A percentile compares a stretch with the other conserved stretches of the same genome.
Conservation (phyloP, 2,113 vertebrate species). For the Tympanuchus pallidicinctus region DNA sequence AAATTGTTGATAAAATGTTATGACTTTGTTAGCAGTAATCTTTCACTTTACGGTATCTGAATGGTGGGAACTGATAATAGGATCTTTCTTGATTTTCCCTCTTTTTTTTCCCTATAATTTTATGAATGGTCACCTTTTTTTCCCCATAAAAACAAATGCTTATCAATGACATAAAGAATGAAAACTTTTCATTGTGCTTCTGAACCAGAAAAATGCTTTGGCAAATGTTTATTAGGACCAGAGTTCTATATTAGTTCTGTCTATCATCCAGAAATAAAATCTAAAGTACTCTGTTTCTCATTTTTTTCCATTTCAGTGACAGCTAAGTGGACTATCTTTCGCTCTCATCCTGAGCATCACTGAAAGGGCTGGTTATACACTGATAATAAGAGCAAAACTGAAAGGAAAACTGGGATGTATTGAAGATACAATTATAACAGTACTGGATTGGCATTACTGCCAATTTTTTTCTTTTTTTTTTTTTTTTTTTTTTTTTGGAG, state of each 20-base stretch:
- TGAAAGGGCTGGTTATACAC: neutral
- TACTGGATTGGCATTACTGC: slow-evolving; percentile 45
- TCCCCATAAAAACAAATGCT: neutral
- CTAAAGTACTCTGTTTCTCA: neutral
- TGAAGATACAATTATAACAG: slow-evolving; percentile 49
- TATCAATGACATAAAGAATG: neutral
- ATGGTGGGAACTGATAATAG: neutral
- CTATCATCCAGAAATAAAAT: slow-evolving; percentile 24
- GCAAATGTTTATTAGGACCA: neutral
- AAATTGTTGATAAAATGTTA: neutral
- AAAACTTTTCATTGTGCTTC: slow-evolving; percentile 35
- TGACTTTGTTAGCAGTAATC: neutral
- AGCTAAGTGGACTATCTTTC: slow-evolving; percentile 10
- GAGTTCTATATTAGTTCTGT: slow-evolving; percentile 8
- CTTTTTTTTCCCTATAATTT: neutral
- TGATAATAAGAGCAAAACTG: neutral
- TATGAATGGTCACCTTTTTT: neutral
- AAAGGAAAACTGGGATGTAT: slow-evolving; percentile 36
- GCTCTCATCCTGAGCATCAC: neutral
- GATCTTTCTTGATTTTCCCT: neutral
- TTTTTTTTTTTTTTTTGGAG: neutral
- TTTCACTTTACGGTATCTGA: neutral
- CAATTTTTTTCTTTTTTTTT: slow-evolving; percentile 47
- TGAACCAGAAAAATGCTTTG: neutral
- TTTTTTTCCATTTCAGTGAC: slow-evolving; percentile 37